Evolutionary conservation across 2,113 vertebrate species (phyloP), one percentile per base, ranked within the genome.

Genomic region (Forbesichthys agassizii): DNA sequence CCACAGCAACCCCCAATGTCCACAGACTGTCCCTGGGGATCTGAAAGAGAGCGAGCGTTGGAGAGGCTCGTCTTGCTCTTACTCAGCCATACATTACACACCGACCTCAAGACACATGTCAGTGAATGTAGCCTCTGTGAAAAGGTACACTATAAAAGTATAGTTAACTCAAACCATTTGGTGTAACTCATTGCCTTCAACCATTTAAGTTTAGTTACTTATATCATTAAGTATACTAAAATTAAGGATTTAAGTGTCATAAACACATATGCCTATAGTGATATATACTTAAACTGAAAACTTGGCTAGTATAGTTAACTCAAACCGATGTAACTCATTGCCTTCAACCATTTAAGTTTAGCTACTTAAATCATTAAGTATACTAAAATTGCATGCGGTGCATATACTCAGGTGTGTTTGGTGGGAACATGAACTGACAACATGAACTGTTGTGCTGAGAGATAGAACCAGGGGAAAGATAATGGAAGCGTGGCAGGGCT

Each of bases 1-100:
- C 11, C 52, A 1, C 33, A 9, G 11, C 46, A 6, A 9, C 77
- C 58, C 0, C n/a, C 48, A 0, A 71, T 73, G 74, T 60, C 20
- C 0, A 12, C 65, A 0, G 70, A 73, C 47, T 33, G 59, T 60
- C 63, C 68, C 5, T 71, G 66, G 20, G 33, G 51, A 0, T 76
- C 86, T 3, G 79, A 90, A 7, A 85, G 87, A 63, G 90, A 92
- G 74, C 66, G 74, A 61, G 79, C 92, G 46, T 85, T 93, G 51
- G 91, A 93, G 86, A 77, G 59, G 27, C 86, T 93, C 68, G 87
- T 93, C 47, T 83, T 82, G 60, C 72, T 87, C 62, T 48, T 93
- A 1, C 77, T 93, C 67, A 84, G 76, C 72, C 88, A 91, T 84
- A 82, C 87, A 2, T 78, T 81, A 0, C 88, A 85, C 75, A 80